Evolutionary conservation across 2,797 vertebrate species (phyloP).

Genomic region (Cyclura pinguis): DNA sequence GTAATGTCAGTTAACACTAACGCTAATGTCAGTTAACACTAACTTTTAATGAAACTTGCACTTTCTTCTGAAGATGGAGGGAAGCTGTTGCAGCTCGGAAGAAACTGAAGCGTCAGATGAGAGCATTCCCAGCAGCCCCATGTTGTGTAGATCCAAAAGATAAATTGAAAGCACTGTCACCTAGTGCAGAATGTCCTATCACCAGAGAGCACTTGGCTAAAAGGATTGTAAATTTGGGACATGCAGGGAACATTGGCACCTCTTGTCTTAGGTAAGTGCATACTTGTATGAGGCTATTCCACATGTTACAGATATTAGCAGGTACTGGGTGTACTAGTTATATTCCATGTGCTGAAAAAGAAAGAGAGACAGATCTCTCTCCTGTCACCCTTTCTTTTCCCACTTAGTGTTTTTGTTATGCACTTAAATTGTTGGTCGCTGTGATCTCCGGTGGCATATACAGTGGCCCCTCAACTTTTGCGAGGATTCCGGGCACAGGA

Average conservation of each 20-base stretch:
- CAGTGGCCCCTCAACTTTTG: too few species aligned
- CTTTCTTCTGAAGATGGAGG: constrained; percentile 85
- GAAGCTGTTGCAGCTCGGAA: constrained; percentile 90
- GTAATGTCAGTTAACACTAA: not conserved
- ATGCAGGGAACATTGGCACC: constrained; percentile 86
- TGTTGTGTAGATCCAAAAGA: constrained; percentile 85
- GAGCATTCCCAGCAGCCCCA: constrained; percentile 94
- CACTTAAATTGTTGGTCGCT: too few species aligned
- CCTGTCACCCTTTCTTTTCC: too few species aligned
- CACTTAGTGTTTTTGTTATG: too few species aligned
- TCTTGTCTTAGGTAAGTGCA: constrained; percentile 89
- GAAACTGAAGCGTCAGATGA: constrained; percentile 94
- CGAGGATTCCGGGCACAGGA: too few species aligned
- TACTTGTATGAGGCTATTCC: not conserved
- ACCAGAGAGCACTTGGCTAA: constrained; percentile 81
- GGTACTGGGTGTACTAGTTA: too few species aligned
- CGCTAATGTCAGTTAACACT: not conserved
- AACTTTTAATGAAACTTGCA: not conserved
- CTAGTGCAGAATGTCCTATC: constrained; percentile 88
- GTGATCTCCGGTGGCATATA: too few species aligned
- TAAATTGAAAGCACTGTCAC: constrained; percentile 86
- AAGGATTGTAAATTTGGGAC: constrained; percentile 88
- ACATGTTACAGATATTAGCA: not conserved
- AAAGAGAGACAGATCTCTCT: too few species aligned
- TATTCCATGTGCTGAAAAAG: too few species aligned